Evolutionary conservation across 1,140 invertebrate species (phyloP), one percentile per base, ranked within the genome.

Genomic region (Catajapyx aquilonaris): DNA sequence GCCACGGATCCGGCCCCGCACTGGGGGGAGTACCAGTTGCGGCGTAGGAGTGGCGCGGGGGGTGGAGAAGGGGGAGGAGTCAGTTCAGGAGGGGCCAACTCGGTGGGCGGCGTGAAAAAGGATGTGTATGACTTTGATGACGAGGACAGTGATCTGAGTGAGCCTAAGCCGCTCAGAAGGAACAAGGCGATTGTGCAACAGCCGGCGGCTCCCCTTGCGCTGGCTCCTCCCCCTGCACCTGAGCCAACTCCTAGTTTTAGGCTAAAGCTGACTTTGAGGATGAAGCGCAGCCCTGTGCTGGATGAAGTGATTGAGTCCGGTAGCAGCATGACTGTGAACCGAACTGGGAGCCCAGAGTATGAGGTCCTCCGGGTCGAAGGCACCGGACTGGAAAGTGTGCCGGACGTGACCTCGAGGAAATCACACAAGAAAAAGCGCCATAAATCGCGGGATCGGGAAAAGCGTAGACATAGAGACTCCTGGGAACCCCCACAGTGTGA

Each of bases 221-320:
- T 34, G 10, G 20, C 2, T 28, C 9, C 25, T n/a, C 9, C 9
- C 9, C 9, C 25, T n/a, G n/a, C n/a, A n/a, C n/a, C n/a, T n/a
- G n/a, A n/a, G n/a, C n/a, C n/a, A n/a, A n/a, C n/a, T n/a, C 46
- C 36, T 31, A 63, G 68, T 31, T 66, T 74, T 13, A 62, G 75
- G 10, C 55, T 85, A 11, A 84, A 85, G 47, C 49, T 88, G 23
- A 86, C 80, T 1, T 52, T 88, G 11, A 64, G 81, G 3, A 80
- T 87, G 68, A 84, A 84, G 51, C 69, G 81, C 17, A 84, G 80
- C 34, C 81, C 81, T 1, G 72, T 84, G 38, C 52, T 83, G 11
- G 81, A 86, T 48, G 81, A 87, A 45, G 69, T 81, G 0, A 76
- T 83, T 41, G 80, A 85, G 53, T 75, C 76, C 10, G 79, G 80